Base-by-base conservation (phyloP, 2,797 vertebrate species). In the Onychomys leucogaster region DNA sequence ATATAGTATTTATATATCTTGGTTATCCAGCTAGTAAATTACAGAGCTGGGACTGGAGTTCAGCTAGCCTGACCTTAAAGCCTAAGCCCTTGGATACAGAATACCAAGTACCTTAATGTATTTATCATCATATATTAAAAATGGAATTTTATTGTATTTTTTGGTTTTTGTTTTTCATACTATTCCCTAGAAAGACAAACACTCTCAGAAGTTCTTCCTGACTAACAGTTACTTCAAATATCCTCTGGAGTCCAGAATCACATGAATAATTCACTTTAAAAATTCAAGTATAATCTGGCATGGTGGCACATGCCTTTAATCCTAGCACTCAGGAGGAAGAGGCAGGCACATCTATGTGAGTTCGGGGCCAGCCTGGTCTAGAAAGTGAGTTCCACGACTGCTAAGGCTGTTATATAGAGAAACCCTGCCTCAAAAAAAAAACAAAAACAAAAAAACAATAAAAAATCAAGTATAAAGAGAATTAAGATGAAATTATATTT, bases 41-140 rank as follows among this genome's bases (percentile, higher is more conserved):
- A 77, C 43, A 92, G 13, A 90, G 46, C 43, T 92, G 43, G 14
- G 37, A 92, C 82, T 92, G 77, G 71, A 95, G 92, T 94, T 55
- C 65, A 83, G 69, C 65, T 59, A 90, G 19, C 29, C 71, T 92
- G 69, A 17, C 80, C 80, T 91, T 43, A 91, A 86, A 86, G 52
- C 13, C 52, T 52, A 52, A 52, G 52, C 52, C 52, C 52, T 52
- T 52, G 52, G 52, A 52, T 52, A 52, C 12, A 52, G 13, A 52
- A 52, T 59, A 75, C 7, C 61, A 43, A 85, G 43, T 46, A 57
- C 29, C 41, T 61, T 61, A 85, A 61, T 86, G 91, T 93, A 61
- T 88, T 93, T 89, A 84, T 93, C 76, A 76, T 63, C 34, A 21
- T 29, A 1, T 90, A 88, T 41, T 27, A 25, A 25, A 57, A 76